phyloP scores from a whole-genome alignment of 2,888 invertebrate genomes.

The Apodemia zela region DNA sequence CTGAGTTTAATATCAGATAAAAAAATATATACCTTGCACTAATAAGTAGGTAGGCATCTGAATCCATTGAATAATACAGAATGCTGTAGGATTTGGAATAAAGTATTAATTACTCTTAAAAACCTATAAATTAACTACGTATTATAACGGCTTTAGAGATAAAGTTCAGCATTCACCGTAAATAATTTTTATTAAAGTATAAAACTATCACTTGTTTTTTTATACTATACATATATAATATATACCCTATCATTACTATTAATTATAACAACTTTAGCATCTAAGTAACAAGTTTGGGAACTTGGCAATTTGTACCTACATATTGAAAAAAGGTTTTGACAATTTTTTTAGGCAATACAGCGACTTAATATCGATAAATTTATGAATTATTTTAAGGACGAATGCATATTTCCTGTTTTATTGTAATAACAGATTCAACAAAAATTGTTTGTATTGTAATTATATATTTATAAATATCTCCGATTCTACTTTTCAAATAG shows the following conservation, averaged over 20 bases:
- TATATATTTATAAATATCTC: no score
- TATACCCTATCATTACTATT: conserved; percentile 26
- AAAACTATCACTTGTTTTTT: conserved; percentile 44
- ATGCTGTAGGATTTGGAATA: conserved; percentile 2
- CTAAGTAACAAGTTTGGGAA: conserved; percentile 16
- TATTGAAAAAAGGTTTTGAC: no score
- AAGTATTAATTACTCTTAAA: conserved; percentile 38
- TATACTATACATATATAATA: conserved; percentile 30
- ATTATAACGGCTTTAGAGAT: conserved; percentile 55
- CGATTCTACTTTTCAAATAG: no score
- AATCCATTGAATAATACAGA: conserved; percentile 12
- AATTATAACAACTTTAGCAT: conserved; percentile 21
- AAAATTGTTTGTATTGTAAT: no score
- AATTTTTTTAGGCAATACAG: no score
- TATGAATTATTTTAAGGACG: not conserved
- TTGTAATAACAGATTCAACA: no score
- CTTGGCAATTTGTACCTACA: not conserved
- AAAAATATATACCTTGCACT: not conserved
- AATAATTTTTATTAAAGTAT: conserved; percentile 46
- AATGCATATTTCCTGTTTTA: not conserved
- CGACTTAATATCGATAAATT: not conserved
- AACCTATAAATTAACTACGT: conserved; percentile 50
- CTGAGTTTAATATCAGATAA: not conserved
- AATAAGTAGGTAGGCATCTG: conserved; percentile 34
- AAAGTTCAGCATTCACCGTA: conserved; percentile 61